Evolutionary conservation across 2,888 invertebrate species (phyloP), one percentile per base, ranked within the genome.

Genomic region (Clistopyga incitator): DNA sequence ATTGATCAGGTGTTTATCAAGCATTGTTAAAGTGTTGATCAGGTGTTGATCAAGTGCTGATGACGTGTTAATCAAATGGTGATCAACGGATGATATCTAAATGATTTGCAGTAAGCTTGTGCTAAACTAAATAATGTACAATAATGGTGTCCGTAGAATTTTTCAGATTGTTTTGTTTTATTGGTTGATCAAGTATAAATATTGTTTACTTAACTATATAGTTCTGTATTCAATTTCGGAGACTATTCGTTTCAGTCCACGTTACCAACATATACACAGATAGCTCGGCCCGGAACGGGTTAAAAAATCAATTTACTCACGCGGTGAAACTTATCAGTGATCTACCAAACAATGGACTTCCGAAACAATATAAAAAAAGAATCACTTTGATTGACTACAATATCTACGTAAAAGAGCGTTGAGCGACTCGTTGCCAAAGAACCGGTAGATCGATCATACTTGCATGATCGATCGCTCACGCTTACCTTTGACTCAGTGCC

Each of bases 401-500:
- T 29, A 50, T 68, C 68, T 15, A 67, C 13, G 67, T 47, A 4
- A 11, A n/a, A 25, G 23, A 67, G 45, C 25, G 45, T 25, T 65
- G 8, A 25, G 67, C 11, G 42, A 34, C 23, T 50, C 25, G 50
- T 15, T n/a, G 42, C 0, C 25, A 34, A 59, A 77, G 45, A 68
- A 70, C 45, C 18, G 52, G 25, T 23, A 52, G 52, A 65, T 78
- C 78, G 64, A 78, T 78, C 64, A 78, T 42, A 29, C 34, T 47
- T 6, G 13, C 78, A 45, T 65, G 78, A 78, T 71, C 54, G 78
- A 78, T 71, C 78, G 64, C 29, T 18, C 25, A 11, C 52, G 64
- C 54, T 78, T 64, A 52, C 54, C 61, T 45, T 38, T 54, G 52
- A 65, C 50, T 54, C 38, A n/a, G 25, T 45, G 42, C 6, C 54